These are phyloP conservation scores for Nasonia vitripennis DNA, from an alignment of 1,140 invertebrate genomes.

Conservation along the genomic window DNA sequence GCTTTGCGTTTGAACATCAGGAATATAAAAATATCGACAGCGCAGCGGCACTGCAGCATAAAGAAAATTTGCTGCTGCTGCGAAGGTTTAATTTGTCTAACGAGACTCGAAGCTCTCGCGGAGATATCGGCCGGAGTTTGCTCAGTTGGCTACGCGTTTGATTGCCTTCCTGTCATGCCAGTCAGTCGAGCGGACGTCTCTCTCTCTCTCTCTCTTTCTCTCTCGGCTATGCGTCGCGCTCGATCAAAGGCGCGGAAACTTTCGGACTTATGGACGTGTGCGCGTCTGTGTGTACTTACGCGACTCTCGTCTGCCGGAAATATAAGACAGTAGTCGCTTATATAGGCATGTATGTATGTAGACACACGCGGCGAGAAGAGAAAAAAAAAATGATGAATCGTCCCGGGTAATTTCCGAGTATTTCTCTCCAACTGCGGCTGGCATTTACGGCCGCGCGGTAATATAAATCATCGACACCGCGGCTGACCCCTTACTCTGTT, in stretches of 20 bases:
- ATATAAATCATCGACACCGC: constrained; percentile 33
- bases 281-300: background rate
- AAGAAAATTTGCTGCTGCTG: background rate
- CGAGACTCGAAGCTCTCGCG: background rate
- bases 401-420: background rate
- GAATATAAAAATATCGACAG: background rate
- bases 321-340: too few species aligned
- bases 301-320: too few species aligned
- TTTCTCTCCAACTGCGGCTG: background rate
- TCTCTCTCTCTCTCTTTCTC: too few species aligned
- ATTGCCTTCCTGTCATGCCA: constrained; percentile 1
- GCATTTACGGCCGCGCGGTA: constrained; percentile 24
- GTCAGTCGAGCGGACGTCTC: background rate
- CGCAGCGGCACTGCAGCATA: background rate
- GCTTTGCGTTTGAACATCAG: background rate
- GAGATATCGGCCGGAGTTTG: background rate
- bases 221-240: background rate
- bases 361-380: too few species aligned
- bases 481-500: background rate
- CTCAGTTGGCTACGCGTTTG: constrained; percentile 2
- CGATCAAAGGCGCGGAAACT: constrained; percentile 10
- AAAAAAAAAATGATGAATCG: background rate
- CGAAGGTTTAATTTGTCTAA: constrained; percentile 14
- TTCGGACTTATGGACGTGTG: background rate
- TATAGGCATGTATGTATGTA: background rate